Evolutionary conservation across 1,140 invertebrate species (phyloP).

Genomic region (Lucilia cuprina): DNA sequence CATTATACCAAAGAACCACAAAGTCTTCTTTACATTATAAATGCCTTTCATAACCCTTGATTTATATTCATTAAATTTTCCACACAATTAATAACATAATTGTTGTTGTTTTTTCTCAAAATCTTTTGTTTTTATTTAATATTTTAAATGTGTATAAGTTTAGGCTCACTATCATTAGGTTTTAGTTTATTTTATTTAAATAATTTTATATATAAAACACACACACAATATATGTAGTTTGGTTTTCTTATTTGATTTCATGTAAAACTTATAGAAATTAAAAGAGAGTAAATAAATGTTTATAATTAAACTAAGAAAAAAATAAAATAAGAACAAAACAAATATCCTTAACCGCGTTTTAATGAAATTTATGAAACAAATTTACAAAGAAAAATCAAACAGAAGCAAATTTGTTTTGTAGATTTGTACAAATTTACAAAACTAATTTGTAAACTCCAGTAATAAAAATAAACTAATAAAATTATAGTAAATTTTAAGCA

Average conservation of each 20-base stretch:
- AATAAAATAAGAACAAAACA: neutral
- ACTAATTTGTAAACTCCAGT: too few relatives aligned
- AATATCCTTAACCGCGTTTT: neutral
- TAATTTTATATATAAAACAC: conserved; percentile 17
- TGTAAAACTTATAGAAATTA: neutral
- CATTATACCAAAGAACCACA: too few relatives aligned
- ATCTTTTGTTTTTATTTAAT: conserved; percentile 4
- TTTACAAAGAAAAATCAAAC: too few relatives aligned
- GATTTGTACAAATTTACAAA: too few relatives aligned
- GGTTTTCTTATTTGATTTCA: neutral
- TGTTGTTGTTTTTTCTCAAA: neutral
- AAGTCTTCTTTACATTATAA: too few relatives aligned
- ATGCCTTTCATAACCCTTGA: too few relatives aligned
- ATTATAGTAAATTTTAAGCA: too few relatives aligned
- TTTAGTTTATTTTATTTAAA: neutral
- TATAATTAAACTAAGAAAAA: neutral
- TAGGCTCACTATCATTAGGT: conserved; percentile 6
- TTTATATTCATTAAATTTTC: neutral
- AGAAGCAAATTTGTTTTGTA: too few relatives aligned
- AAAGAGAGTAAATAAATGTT: neutral
- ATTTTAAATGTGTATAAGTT: conserved; percentile 18
- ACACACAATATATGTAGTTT: conserved; percentile 9
- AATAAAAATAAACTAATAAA: too few relatives aligned
- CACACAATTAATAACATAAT: neutral
- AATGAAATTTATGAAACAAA: neutral